A percentile compares a stretch with the other conserved stretches of the same genome.
Evolutionary conservation across 2,797 vertebrate genomes (phyloP).

Genomic region (Florisuga fusca): DNA sequence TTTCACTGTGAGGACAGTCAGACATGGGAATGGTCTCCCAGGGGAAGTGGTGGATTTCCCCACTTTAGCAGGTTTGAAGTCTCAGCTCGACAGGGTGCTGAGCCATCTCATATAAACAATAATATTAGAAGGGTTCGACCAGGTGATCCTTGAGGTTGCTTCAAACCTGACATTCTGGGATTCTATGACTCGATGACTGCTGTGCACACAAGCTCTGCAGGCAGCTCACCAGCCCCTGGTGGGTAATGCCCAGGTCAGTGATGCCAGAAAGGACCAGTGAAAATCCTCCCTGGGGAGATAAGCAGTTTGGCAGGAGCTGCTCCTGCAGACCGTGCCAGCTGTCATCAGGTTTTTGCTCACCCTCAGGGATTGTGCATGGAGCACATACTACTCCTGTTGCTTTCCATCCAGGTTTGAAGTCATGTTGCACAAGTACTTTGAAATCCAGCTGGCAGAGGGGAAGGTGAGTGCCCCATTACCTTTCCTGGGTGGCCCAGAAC

Average conservation of each 20-base stretch:
- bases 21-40: no score
- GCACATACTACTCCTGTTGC: not conserved
- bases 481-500: not conserved
- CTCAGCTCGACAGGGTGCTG: no score
- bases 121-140: no score
- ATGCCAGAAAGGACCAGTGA: not conserved
- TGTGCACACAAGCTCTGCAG: no score
- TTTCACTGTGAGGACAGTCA: no score
- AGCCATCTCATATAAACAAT: no score
- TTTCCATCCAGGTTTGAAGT: not conserved
- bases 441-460: not conserved
- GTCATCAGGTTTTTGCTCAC: not conserved
- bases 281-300: not conserved
- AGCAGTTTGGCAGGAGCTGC: not conserved
- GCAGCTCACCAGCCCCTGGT: not conserved
- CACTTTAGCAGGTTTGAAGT: no score
- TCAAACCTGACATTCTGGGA: no score
- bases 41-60: no score
- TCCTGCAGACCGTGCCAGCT: not conserved
- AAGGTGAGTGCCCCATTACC: not conserved
- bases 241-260: not conserved
- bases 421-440: not conserved
- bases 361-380: not conserved
- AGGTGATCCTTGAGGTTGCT: no score
- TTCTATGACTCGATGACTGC: no score